Percentiles rank a stretch among this genome's conserved stretches.
Conservation (phyloP, 2,888 invertebrate genomes). For the Eupelmus urozonus region DNA sequence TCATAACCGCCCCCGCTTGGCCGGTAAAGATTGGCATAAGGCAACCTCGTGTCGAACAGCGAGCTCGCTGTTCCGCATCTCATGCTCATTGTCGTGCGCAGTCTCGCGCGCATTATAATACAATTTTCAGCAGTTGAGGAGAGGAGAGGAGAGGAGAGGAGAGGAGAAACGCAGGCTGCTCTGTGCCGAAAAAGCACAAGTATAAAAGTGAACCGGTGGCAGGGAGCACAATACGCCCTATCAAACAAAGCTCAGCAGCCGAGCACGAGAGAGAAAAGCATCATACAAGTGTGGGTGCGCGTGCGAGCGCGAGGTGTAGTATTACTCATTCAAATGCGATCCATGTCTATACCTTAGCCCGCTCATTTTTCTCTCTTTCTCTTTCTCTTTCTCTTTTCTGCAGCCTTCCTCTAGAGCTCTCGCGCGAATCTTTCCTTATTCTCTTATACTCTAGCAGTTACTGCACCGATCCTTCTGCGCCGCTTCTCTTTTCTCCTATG, state of each 20-base stretch:
- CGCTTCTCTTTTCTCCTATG: constrained; percentile 53
- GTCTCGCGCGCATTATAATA: constrained; percentile 73
- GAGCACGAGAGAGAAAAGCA: constrained; percentile 59
- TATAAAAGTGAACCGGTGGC: constrained; percentile 76
- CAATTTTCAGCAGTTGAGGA: constrained; percentile 73
- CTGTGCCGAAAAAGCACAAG: constrained; percentile 61
- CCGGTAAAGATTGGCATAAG: constrained; percentile 76
- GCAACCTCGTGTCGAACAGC: constrained; percentile 75
- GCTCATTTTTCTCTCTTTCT: constrained; percentile 47
- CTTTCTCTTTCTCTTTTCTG: constrained; percentile 15
- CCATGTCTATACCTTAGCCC: constrained; percentile 57
- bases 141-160: too few species aligned
- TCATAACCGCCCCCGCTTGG: constrained; percentile 71
- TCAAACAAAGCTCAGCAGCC: constrained; percentile 73
- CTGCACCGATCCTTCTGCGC: constrained; percentile 22
- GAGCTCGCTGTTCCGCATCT: constrained; percentile 61
- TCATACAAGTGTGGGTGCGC: constrained; percentile 75
- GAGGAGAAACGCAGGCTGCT: constrained; percentile 52
- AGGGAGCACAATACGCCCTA: constrained; percentile 74
- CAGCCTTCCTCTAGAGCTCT: constrained; percentile 1
- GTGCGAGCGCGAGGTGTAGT: constrained; percentile 75
- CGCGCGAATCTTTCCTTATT: background rate
- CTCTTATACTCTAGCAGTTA: background rate
- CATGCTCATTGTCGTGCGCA: constrained; percentile 71
- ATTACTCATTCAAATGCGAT: constrained; percentile 77